Conservation (phyloP, 1,140 invertebrate species). For the Chelonus insularis region DNA sequence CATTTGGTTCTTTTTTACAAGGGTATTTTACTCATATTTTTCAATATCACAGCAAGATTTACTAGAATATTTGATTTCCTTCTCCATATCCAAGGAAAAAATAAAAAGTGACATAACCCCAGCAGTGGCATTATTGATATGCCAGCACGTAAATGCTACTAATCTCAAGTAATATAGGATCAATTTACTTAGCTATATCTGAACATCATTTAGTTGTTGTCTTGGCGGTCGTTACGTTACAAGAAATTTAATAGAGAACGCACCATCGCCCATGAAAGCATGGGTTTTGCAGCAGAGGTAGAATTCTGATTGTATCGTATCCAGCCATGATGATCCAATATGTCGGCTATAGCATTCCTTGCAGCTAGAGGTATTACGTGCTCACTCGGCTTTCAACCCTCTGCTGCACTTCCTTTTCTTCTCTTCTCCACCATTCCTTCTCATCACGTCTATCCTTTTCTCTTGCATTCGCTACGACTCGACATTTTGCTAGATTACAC, state of each 20-base stretch:
- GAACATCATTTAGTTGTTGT: constrained; percentile 7
- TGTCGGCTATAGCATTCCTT: constrained; percentile 40
- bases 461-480: constrained; percentile 16
- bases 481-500: constrained; percentile 40
- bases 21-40: no score
- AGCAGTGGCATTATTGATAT: no score
- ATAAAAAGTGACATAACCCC: no score
- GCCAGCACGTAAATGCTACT: no score
- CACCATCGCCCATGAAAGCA: neutral
- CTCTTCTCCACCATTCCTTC: neutral
- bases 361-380: constrained; percentile 27
- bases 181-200: neutral
- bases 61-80: no score
- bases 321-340: constrained; percentile 48
- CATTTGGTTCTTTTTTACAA: no score
- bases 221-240: neutral
- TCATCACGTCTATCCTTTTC: neutral
- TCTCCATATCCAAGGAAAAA: no score
- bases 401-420: neutral
- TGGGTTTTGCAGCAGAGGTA: constrained; percentile 6
- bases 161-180: no score
- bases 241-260: constrained; percentile 19
- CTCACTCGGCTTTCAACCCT: constrained; percentile 24
- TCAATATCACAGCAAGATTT: no score
- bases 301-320: constrained; percentile 52